phyloP scores from a whole-genome alignment of 2,113 vertebrate species.

The Chionodraco myersi region DNA sequence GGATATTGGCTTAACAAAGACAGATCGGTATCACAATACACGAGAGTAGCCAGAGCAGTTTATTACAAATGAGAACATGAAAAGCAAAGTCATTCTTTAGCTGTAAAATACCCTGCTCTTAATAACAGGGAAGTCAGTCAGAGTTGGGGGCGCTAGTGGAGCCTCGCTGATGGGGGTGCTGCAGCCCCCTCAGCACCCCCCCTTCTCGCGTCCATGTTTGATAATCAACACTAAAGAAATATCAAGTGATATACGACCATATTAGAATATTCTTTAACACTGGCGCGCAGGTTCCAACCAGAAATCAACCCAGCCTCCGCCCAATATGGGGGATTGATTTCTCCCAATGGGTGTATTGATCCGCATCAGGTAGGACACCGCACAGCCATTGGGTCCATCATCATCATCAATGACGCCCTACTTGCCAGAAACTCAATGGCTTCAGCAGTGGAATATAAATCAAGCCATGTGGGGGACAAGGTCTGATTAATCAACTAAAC shows the following conservation, averaged over 20 bases:
- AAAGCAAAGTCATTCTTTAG: background rate
- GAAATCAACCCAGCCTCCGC: slow-evolving; percentile 19
- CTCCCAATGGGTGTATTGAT: slow-evolving; percentile 72
- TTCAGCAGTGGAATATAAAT: slow-evolving; percentile 34
- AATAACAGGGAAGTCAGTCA: too few relatives aligned
- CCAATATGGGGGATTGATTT: slow-evolving; percentile 57
- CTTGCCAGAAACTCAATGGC: slow-evolving; percentile 38
- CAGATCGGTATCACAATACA: slow-evolving; percentile 20
- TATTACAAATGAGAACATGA: background rate
- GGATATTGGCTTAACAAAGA: slow-evolving; percentile 34
- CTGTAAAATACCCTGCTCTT: background rate
- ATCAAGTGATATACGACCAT: background rate
- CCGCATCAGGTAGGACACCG: slow-evolving; percentile 51
- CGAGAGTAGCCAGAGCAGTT: background rate
- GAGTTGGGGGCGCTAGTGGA: too few relatives aligned
- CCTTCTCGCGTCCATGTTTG: too few relatives aligned
- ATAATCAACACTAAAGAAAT: background rate
- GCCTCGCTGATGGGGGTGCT: too few relatives aligned
- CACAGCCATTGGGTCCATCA: slow-evolving; percentile 52
- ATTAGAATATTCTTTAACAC: background rate
- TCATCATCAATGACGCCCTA: slow-evolving; percentile 42
- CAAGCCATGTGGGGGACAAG: background rate
- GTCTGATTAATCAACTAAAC: background rate
- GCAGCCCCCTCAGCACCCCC: too few relatives aligned
- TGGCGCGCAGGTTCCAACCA: slow-evolving; percentile 8